Evolutionary conservation across 2,113 vertebrate genomes (phyloP).

Genomic region (Athene cunicularia): DNA sequence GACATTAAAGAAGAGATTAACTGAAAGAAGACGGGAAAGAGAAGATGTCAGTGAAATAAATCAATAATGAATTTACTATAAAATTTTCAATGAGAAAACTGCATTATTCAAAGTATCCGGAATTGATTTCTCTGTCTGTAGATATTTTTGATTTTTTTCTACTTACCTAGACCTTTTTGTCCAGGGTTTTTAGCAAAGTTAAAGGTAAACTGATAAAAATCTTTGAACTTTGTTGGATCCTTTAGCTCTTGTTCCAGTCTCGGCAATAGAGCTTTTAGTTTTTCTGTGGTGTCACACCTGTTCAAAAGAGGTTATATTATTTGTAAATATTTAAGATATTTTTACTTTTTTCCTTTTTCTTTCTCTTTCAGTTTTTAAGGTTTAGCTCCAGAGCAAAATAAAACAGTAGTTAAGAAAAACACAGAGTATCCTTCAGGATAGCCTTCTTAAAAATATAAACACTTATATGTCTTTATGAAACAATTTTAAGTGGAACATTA

Average conservation of each 20-base stretch:
- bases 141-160: neutral
- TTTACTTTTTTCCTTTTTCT: neutral
- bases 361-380: neutral
- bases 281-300: slow-evolving; percentile 93
- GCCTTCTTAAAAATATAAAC: neutral
- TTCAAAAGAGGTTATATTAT: slow-evolving; percentile 21
- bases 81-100: neutral
- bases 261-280: slow-evolving; percentile 88
- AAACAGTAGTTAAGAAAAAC: neutral
- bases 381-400: neutral
- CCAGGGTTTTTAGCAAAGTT: slow-evolving; percentile 96
- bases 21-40: neutral
- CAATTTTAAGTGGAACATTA: neutral
- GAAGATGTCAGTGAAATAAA: neutral
- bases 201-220: slow-evolving; percentile 98
- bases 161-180: slow-evolving; percentile 94
- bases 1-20: neutral
- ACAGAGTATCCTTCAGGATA: neutral
- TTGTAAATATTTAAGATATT: neutral
- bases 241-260: slow-evolving; percentile 93
- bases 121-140: neutral
- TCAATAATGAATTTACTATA: neutral
- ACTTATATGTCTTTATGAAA: neutral
- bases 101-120: neutral
- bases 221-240: slow-evolving; percentile 91